phyloP scores from a whole-genome alignment of 2,888 invertebrate species.

The Lasiommata megera region DNA sequence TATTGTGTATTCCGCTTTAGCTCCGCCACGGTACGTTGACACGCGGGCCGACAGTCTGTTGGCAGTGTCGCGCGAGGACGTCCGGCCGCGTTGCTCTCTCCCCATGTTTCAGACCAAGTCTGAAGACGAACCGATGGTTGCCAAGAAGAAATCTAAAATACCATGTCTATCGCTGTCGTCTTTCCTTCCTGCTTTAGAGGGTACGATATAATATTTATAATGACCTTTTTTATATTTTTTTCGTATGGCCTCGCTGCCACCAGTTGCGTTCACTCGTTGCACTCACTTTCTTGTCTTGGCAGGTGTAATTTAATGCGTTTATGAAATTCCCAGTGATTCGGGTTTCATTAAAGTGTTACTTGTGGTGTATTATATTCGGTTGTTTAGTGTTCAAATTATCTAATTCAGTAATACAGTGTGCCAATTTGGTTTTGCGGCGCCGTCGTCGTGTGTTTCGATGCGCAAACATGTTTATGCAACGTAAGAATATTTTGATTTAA shows the following conservation, averaged over 20 bases:
- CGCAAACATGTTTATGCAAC: slow-evolving; percentile 11
- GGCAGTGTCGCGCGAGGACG: slow-evolving; percentile 68
- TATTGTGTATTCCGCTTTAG: slow-evolving; percentile 60
- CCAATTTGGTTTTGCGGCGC: too few species aligned
- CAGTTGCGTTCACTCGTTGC: slow-evolving; percentile 74
- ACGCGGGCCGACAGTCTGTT: slow-evolving; percentile 58
- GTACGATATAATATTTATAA: slow-evolving; percentile 49
- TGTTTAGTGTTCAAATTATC: neutral
- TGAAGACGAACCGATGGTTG: slow-evolving; percentile 70
- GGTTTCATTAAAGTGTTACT: slow-evolving; percentile 46
- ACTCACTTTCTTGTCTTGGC: slow-evolving; percentile 77
- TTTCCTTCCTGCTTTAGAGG: slow-evolving; percentile 75
- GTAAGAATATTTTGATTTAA: neutral
- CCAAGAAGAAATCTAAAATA: slow-evolving; percentile 77
- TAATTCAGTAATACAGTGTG: neutral
- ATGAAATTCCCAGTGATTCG: slow-evolving; percentile 50
- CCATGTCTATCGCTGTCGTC: slow-evolving; percentile 74
- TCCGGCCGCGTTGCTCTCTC: slow-evolving; percentile 53
- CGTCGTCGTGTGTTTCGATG: neutral
- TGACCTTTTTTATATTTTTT: slow-evolving; percentile 57
- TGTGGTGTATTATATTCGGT: neutral
- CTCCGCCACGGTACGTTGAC: slow-evolving; percentile 63
- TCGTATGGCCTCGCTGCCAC: slow-evolving; percentile 62
- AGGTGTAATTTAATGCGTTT: slow-evolving; percentile 69
- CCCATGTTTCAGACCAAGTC: slow-evolving; percentile 70